Percentiles rank a stretch among this genome's conserved stretches.
Conservation (phyloP, 2,797 vertebrate species). For the Dryobates pubescens region DNA sequence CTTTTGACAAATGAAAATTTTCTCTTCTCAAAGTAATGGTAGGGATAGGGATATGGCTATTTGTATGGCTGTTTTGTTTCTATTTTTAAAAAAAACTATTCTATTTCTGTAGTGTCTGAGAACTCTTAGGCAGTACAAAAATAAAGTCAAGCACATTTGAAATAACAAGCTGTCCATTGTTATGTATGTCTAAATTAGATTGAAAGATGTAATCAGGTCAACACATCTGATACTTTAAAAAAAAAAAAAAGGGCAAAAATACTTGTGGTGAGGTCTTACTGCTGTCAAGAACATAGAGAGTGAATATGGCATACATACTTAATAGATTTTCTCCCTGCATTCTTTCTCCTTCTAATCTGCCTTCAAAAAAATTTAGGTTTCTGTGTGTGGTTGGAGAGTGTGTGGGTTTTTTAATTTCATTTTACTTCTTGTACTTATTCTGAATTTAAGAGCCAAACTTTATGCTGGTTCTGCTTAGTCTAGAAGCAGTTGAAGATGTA, state of each 20-base stretch:
- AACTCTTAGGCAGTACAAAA: background rate
- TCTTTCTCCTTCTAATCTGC: background rate
- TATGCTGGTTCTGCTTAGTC: background rate
- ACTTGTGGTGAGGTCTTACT: background rate
- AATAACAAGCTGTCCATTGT: background rate
- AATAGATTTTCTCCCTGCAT: background rate
- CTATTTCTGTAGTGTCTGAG: background rate
- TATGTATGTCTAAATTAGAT: background rate
- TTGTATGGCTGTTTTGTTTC: background rate
- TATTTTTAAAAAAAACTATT: background rate
- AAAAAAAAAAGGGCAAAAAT: accelerated
- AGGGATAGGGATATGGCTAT: background rate
- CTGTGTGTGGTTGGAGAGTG: no score
- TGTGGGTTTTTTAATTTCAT: background rate
- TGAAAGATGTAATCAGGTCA: background rate
- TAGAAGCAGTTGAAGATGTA: background rate
- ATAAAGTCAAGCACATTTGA: background rate
- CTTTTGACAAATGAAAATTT: background rate
- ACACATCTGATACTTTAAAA: background rate
- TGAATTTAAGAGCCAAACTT: background rate
- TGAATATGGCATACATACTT: background rate
- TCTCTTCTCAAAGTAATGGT: background rate
- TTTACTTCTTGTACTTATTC: background rate
- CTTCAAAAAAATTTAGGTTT: background rate
- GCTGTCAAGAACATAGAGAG: background rate